Evolutionary conservation across 2,888 invertebrate genomes (phyloP), one percentile per base, ranked within the genome.

Genomic region (Pseudococcus viburni): DNA sequence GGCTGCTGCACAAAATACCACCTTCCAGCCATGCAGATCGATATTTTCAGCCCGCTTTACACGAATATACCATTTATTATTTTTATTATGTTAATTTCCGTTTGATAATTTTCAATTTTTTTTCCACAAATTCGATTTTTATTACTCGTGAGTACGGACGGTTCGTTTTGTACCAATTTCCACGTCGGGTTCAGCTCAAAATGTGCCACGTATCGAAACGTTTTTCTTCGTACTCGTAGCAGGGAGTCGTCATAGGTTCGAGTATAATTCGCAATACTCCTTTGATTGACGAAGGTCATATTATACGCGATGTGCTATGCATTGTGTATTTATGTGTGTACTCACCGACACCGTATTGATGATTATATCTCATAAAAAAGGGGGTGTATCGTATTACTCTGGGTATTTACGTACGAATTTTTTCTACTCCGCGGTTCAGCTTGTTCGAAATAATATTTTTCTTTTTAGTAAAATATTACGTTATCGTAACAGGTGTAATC

Each of bases 1-100:
- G 85, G 85, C 85, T 55, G 85, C 85, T 85, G 85, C 85, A 85
- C 85, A 85, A 85, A 85, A 85, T 59, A 64, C 85, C 85, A 85
- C 39, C 85, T 59, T 85, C 59, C 85, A 85, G 85, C 85, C 85
- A 85, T 64, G 85, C 42, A 19, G 85, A 85, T 85, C 85, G 85
- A 85, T 85, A 85, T 85, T 85, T 85, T 85, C 39, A 85, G 85
- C 85, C 59, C 85, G 64, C 85, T 59, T 64, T 64, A 42, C 85
- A 85, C 85, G 39, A 55, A 85, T 64, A 55, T 42, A 55, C 85
- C 85, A n/a, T 85, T 59, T 46, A 83, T 83, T 83, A 46, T 83
- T 83, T 83, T 83, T 83, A 83, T 42, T 83, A 83, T 83, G 80
- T 46, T 83, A 46, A 83, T 83, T 83, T 46, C 42, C 46, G 42